phyloP scores from a whole-genome alignment of 2,888 invertebrate species.

The Aquatica leii region DNA sequence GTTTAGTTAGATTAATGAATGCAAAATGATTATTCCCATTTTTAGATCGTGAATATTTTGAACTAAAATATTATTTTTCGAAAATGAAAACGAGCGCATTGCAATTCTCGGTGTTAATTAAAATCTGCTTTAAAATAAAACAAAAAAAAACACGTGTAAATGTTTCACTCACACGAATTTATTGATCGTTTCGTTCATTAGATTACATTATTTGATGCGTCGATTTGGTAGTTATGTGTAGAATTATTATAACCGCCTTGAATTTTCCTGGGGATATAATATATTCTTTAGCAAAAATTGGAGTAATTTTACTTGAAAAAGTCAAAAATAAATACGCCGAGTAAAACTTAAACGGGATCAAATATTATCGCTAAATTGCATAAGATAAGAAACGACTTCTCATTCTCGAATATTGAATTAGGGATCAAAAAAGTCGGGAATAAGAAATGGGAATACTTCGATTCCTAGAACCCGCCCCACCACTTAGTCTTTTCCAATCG shows the following conservation, averaged over 20 bases:
- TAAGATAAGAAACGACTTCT: slow-evolving; percentile 29
- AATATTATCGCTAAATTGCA: slow-evolving; percentile 16
- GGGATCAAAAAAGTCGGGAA: slow-evolving; percentile 30
- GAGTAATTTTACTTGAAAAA: neutral
- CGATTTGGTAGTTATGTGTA: neutral
- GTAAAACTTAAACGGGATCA: slow-evolving; percentile 7
- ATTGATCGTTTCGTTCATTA: slow-evolving; percentile 4
- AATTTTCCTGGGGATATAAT: too few relatives aligned
- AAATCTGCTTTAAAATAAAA: neutral
- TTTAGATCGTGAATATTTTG: too few relatives aligned
- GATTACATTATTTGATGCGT: too few relatives aligned
- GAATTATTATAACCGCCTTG: neutral
- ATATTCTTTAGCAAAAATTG: neutral
- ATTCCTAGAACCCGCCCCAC: slow-evolving; percentile 31
- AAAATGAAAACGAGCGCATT: too few relatives aligned
- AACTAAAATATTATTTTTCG: too few relatives aligned
- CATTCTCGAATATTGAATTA: slow-evolving; percentile 32
- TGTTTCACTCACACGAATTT: neutral
- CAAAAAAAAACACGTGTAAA: neutral
- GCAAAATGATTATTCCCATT: too few relatives aligned
- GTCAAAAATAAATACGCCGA: neutral
- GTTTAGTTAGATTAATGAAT: too few relatives aligned
- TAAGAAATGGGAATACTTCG: slow-evolving; percentile 33
- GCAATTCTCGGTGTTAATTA: too few relatives aligned
- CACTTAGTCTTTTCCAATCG: slow-evolving; percentile 34